These are phyloP conservation scores for Cololabis saira DNA, from an alignment of 2,113 vertebrate species.

Conservation along the genomic window DNA sequence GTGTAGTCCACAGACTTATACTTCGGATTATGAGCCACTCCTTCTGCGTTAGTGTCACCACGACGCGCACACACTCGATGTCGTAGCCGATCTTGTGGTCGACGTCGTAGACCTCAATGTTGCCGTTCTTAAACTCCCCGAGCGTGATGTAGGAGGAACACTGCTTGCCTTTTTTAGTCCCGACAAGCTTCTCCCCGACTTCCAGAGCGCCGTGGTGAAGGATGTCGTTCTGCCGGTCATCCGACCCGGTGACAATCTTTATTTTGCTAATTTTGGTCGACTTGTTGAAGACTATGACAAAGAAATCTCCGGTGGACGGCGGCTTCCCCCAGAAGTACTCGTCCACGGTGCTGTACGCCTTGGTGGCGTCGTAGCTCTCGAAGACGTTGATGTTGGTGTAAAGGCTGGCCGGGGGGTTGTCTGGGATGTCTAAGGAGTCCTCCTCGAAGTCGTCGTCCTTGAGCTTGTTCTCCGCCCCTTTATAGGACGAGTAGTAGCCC, in stretches of 20 bases:
- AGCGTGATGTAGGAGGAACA: conserved; percentile 91
- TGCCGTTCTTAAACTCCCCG: conserved; percentile 94
- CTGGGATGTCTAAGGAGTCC: conserved; percentile 94
- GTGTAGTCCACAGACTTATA: conserved; percentile 96
- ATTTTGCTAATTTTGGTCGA: conserved; percentile 92
- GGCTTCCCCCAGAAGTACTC: conserved; percentile 99
- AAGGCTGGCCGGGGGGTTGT: conserved; percentile 93
- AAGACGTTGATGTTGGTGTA: conserved; percentile 97
- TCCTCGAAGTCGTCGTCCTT: conserved; percentile 99
- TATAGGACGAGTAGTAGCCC: conserved; percentile 98
- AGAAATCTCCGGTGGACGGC: conserved; percentile 91
- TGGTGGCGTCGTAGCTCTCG: conserved; percentile 93
- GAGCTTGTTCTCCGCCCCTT: conserved; percentile 95
- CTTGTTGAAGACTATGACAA: conserved; percentile 91
- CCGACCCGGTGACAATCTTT: conserved; percentile 93
- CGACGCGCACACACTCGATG: conserved; percentile 93
- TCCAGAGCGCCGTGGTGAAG: conserved; percentile 93
- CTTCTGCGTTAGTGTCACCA: conserved; percentile 93
- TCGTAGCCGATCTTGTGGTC: conserved; percentile 95
- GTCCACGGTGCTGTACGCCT: conserved; percentile 94
- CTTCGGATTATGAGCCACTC: conserved; percentile 98
- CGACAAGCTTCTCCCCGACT: conserved; percentile 88
- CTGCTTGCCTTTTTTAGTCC: conserved; percentile 87
- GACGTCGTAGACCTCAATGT: conserved; percentile 91
- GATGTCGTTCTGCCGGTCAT: conserved; percentile 95